Conservation (phyloP, 2,888 invertebrate species). For the Epistrophella euchroma region DNA sequence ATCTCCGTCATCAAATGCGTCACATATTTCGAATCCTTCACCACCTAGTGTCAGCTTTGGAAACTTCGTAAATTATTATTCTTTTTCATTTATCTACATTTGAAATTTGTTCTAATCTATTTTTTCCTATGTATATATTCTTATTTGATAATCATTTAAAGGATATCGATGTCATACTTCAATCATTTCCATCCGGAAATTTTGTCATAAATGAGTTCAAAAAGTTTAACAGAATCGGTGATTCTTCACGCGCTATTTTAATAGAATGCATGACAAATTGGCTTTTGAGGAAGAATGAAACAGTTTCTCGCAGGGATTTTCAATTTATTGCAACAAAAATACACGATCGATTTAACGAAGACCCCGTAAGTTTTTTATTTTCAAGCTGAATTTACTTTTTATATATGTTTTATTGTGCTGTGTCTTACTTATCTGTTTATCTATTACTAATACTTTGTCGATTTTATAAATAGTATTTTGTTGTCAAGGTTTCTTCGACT, state of each 20-base stretch:
- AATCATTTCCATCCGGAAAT: no score
- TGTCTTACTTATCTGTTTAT: no score
- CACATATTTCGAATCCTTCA: conserved; percentile 24
- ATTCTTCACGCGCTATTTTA: conserved; percentile 25
- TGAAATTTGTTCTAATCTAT: not conserved
- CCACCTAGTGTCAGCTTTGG: conserved; percentile 29
- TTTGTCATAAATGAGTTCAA: no score
- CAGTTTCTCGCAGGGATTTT: no score
- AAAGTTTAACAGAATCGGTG: conserved; percentile 24
- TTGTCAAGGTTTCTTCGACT: no score
- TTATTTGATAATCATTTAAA: conserved; percentile 15
- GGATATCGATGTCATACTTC: no score
- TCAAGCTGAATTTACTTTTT: not conserved
- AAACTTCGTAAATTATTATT: conserved; percentile 14
- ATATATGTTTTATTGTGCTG: no score
- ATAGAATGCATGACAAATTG: conserved; percentile 20
- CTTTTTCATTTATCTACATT: no score
- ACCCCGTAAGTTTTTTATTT: conserved; percentile 24
- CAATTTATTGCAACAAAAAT: conserved; percentile 23
- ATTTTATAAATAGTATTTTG: no score
- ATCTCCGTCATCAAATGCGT: conserved; percentile 13
- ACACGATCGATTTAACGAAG: conserved; percentile 29
- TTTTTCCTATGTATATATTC: conserved; percentile 5
- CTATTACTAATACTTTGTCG: no score
- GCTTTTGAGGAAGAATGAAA: conserved; percentile 6